Conservation (phyloP, 2,888 invertebrate species). For the Trachelus stipa region DNA sequence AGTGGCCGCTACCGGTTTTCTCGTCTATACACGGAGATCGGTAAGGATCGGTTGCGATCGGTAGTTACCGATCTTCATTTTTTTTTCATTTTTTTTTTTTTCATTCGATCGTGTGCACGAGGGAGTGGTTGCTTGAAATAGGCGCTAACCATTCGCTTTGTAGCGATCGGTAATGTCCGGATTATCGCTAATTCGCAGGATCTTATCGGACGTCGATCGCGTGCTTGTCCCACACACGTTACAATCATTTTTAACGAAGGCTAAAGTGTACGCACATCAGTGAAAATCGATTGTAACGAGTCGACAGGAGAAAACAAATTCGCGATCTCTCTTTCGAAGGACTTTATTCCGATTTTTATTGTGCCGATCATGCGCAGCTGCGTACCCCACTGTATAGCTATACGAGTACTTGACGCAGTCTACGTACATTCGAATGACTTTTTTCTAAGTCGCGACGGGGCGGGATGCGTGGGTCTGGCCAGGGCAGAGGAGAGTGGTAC, state of each 20-base stretch:
- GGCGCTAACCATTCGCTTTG: background rate
- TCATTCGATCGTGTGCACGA: background rate
- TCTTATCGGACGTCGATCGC: background rate
- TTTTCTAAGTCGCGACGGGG: background rate
- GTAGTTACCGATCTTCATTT: background rate
- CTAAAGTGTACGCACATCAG: background rate
- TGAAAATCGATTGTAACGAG: background rate
- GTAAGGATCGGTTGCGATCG: background rate
- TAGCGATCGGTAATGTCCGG: conserved; percentile 49
- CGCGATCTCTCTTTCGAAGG: background rate
- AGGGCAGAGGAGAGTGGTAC: background rate
- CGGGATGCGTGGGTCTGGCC: background rate
- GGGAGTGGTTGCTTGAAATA: background rate
- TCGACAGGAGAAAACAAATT: background rate
- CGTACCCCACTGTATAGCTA: background rate
- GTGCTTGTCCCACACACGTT: background rate
- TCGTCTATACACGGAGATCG: background rate
- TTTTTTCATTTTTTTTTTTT: background rate
- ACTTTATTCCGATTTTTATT: background rate
- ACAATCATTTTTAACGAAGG: background rate
- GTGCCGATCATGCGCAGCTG: background rate
- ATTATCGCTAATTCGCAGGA: conserved; percentile 58
- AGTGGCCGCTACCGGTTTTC: conserved; percentile 38
- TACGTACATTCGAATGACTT: background rate
- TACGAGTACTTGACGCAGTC: background rate